A percentile compares a stretch with the other conserved stretches of the same genome.
These are phyloP conservation scores for Arctopsyche grandis DNA, from an alignment of 1,140 invertebrate species.

Conservation along the genomic window DNA sequence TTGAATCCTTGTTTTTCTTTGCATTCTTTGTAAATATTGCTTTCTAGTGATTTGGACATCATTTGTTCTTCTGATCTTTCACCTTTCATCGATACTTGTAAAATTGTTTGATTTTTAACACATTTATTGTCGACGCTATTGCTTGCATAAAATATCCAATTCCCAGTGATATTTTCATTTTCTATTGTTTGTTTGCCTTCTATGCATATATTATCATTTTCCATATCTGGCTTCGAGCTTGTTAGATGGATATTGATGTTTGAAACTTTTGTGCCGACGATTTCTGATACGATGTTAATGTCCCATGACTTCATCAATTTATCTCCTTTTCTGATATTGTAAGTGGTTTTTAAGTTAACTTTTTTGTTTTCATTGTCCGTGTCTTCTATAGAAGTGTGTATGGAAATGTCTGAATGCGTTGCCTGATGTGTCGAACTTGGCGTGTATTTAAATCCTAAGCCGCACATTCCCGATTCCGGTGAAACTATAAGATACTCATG, in stretches of 20 bases:
- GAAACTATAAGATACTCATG: conserved; percentile 32
- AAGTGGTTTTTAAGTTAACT: background rate
- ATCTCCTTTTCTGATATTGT: background rate
- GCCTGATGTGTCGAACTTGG: background rate
- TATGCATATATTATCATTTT: conserved; percentile 57
- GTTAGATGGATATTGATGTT: conserved; percentile 33
- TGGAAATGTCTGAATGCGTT: background rate
- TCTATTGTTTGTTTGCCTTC: conserved; percentile 57
- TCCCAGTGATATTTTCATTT: conserved; percentile 56
- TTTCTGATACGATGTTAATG: background rate
- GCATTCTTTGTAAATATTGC: background rate
- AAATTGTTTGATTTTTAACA: conserved; percentile 2
- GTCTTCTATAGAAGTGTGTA: background rate
- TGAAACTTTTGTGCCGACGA: background rate
- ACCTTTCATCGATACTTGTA: conserved; percentile 10
- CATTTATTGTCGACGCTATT: conserved; percentile 26
- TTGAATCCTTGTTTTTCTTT: background rate
- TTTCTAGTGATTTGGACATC: conserved; percentile 39
- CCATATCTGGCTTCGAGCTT: conserved; percentile 38
- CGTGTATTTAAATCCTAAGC: conserved; percentile 33
- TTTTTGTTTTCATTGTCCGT: background rate
- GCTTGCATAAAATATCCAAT: conserved; percentile 50
- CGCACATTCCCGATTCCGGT: conserved; percentile 40
- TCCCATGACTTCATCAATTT: background rate
- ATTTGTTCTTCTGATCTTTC: conserved; percentile 32